Conservation (phyloP, 2,888 invertebrate species). For the Caenorhabditis becei region DNA sequence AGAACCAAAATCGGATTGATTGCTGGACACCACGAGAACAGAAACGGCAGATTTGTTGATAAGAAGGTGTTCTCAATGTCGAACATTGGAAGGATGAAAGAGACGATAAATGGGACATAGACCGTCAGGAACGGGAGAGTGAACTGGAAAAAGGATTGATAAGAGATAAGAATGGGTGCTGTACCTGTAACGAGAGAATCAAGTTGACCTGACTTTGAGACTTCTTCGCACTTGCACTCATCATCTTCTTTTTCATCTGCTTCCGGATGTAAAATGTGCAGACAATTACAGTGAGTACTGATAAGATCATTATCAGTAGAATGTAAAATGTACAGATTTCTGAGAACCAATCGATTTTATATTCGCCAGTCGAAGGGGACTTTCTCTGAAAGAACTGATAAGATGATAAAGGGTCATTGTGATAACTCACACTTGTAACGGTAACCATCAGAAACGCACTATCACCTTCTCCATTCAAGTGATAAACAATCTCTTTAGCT, state of each 20-base stretch:
- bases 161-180: neutral
- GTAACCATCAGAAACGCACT: slow-evolving; percentile 46
- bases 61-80: slow-evolving; percentile 38
- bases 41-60: slow-evolving; percentile 42
- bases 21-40: slow-evolving; percentile 61
- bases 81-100: slow-evolving; percentile 49
- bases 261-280: slow-evolving; percentile 23
- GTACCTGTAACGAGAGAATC: slow-evolving; percentile 38
- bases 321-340: slow-evolving; percentile 42
- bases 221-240: slow-evolving; percentile 44
- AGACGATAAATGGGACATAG: slow-evolving; percentile 54
- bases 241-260: slow-evolving; percentile 40
- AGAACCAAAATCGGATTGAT: slow-evolving; percentile 62
- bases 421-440: slow-evolving; percentile 2
- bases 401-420: neutral
- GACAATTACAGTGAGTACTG: slow-evolving; percentile 41
- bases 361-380: neutral
- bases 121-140: slow-evolving; percentile 43
- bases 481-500: slow-evolving; percentile 36
- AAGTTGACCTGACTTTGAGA: slow-evolving; percentile 43
- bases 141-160: slow-evolving; percentile 38
- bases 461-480: slow-evolving; percentile 52
- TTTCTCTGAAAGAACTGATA: neutral
- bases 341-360: slow-evolving; percentile 5
- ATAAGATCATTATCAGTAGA: slow-evolving; percentile 28